Base-by-base conservation (phyloP, 2,113 vertebrate species). In the Amazona vittata region DNA sequence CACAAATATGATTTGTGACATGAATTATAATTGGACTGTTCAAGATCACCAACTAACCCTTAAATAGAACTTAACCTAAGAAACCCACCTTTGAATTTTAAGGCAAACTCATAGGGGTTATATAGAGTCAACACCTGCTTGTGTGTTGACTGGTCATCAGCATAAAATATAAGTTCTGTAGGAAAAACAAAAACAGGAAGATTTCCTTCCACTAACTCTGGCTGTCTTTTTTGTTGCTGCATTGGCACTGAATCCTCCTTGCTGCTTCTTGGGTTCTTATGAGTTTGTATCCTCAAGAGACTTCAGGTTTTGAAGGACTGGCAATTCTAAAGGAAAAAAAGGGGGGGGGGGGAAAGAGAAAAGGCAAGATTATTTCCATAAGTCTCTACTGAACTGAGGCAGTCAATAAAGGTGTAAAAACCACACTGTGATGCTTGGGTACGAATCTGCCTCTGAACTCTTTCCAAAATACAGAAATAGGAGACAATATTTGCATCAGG, bases 131-230 rank as follows among this genome's bases (percentile, higher is more conserved):
- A 99, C 98, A 99, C 99, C 98, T 99, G 99, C 97, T 99, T 99
- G 98, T 99, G 99, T 93, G 99, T 99, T 71, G 98, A 98, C 98
- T 99, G 99, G 97, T 99, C 99, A 98, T 99, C 99, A 82, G 99
- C 99, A 96, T 99, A 99, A 98, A 99, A 99, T 98, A 99, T 97
- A 86, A 99, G 98, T 97, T 99, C 99, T 44, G 99, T 99, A 97
- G 99, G 99, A 98, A 99, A 99, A 97, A 99, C 99, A 96, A 99
- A 99, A 97, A 99, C 99, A 63, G 99, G 99, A 99, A 99, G 99
- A 98, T 98, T 99, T 98, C 99, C 99, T 99, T 99, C 99, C 99
- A 99, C 99, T 98, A 99, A 98, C 98, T 99, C 99, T 98, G 99
- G 99, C 98, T 99, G 99, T 98, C 99, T 98, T 98, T 98, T 99